phyloP scores from a whole-genome alignment of 2,797 vertebrate genomes.

The Triplophysa yarkandensis region DNA sequence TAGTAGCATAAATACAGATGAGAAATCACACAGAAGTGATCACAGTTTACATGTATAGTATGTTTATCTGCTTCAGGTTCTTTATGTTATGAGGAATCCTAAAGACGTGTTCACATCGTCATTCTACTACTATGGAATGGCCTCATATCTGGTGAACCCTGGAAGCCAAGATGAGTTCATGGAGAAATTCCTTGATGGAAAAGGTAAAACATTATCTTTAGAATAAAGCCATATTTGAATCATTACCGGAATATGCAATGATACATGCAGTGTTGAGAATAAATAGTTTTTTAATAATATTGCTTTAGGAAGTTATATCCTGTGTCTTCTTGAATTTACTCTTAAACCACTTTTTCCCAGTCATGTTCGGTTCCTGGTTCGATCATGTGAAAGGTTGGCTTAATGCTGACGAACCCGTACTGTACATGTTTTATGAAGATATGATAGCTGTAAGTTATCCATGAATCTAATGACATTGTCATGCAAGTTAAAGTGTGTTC shows the following conservation, averaged over 20 bases:
- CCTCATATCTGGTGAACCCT: slow-evolving; percentile 64
- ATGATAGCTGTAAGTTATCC: slow-evolving; percentile 71
- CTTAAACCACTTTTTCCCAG: slow-evolving; percentile 63
- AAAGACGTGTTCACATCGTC: slow-evolving; percentile 73
- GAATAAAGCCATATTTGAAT: no score
- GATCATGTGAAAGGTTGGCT: slow-evolving; percentile 78
- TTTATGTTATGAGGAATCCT: slow-evolving; percentile 72
- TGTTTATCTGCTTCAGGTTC: slow-evolving; percentile 64
- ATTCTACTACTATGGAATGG: slow-evolving; percentile 64
- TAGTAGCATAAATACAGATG: no score
- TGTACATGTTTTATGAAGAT: slow-evolving; percentile 77
- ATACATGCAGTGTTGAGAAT: no score
- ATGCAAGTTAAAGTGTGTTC: no score
- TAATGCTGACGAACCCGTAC: slow-evolving; percentile 56
- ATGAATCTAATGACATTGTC: no score
- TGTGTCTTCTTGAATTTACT: no score
- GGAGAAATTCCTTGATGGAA: slow-evolving; percentile 68
- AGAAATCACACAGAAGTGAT: no score
- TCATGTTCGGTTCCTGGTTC: slow-evolving; percentile 77
- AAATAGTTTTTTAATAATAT: no score
- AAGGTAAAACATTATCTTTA: no score
- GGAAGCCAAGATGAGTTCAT: slow-evolving; percentile 66
- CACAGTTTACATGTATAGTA: no score
- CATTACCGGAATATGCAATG: no score
- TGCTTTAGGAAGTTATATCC: no score